Base-by-base conservation (phyloP, 1,140 invertebrate species). In the Phthorimaea operculella region DNA sequence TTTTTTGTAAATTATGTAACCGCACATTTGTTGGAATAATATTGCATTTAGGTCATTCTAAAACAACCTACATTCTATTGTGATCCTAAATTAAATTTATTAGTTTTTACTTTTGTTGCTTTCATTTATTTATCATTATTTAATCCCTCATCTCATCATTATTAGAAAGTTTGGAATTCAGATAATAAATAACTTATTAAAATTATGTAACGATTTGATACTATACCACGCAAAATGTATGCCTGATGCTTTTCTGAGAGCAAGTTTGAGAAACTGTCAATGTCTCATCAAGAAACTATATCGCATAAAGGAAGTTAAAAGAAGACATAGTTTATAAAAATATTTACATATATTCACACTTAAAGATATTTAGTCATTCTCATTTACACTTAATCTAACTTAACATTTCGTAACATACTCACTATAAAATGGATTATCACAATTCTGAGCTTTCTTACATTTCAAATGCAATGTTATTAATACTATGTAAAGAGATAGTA, bases 1-100 rank as follows among this genome's bases (percentile, higher is more conserved):
- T 39, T 39, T 34, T 12, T n/a, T 14, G 16, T 47, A 47, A 47
- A 16, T 15, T 47, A 42, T n/a, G 39, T 42, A 17, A 3, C 4
- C 8, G 4, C 9, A 14, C 16, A 15, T 17, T 47, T 47, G 44
- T 47, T 47, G 44, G 4, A 16, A 14, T 45, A 45, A 44, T 33
- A 21, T 14, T 44, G 42, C n/a, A 44, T 45, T 17, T 44, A 47
- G 7, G 42, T 52, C 33, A 42, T 51, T 56, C 48, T 64, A 55
- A 59, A 51, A 56, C 63, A 66, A 54, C 34, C 49, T 42, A 68
- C 61, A 64, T 68, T 64, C 60, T 60, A 72, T 76, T 79, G 77
- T 83, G 74, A 83, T 80, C 69, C 74, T 79, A 76, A 81, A 83
- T 79, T 82, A 82, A 83, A 83, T 68, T 74, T 73, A 78, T 74